Evolutionary conservation across 2,797 vertebrate genomes (phyloP).

Genomic region (Cryptoblepharus egeriae): DNA sequence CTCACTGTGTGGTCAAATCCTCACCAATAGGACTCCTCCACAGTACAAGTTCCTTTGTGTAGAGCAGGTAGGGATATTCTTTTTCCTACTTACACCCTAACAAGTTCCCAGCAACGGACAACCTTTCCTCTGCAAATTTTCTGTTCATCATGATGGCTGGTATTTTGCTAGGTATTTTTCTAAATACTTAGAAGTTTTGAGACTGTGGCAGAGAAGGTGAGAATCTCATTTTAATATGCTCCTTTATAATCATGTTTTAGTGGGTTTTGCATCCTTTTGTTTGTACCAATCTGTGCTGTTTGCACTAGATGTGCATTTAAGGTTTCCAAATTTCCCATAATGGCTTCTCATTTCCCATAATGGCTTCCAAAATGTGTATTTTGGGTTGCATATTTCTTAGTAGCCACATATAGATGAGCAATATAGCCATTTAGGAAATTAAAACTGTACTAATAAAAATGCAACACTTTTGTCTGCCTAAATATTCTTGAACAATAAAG

Average conservation of each 20-base stretch:
- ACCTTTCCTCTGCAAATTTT: not conserved
- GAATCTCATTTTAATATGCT: conserved; percentile 1
- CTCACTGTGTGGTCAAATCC: no score
- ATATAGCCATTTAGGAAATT: not conserved
- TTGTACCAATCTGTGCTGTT: not conserved
- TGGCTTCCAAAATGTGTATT: conserved; percentile 16
- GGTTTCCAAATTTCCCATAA: conserved; percentile 13
- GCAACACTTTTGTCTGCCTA: not conserved
- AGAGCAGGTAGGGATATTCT: no score
- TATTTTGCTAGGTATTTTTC: not conserved
- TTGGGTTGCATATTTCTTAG: conserved; percentile 16
- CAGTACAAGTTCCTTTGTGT: not conserved
- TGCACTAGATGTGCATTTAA: not conserved
- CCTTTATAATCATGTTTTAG: not conserved
- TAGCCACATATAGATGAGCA: conserved; percentile 18
- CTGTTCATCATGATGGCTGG: not conserved
- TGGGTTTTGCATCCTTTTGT: not conserved
- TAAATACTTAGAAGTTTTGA: not conserved
- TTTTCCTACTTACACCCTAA: not conserved
- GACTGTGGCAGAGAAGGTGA: not conserved
- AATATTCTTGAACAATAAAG: conserved; percentile 35
- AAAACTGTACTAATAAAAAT: conserved; percentile 38
- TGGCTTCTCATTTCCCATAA: conserved; percentile 19
- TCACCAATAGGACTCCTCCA: not conserved
- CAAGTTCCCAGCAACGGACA: not conserved